Conservation (phyloP, 1,140 invertebrate genomes). For the Nymphalis io region DNA sequence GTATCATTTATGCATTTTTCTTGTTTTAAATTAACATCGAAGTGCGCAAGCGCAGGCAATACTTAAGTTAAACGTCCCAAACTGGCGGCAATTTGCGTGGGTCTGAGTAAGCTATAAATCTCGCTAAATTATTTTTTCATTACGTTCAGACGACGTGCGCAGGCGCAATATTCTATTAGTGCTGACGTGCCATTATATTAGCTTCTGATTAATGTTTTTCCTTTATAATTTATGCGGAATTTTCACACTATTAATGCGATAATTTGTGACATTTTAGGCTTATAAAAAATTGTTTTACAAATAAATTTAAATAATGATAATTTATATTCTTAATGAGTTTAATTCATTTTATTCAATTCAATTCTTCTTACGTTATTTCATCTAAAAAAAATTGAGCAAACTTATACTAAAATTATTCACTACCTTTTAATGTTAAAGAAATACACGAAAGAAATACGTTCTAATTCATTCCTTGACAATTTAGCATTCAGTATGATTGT, state of each 20-base stretch:
- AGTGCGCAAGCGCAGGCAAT: conserved; percentile 60
- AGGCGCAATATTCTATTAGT: conserved; percentile 71
- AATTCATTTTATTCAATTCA: no score
- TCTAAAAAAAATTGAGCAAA: no score
- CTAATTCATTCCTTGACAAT: neutral
- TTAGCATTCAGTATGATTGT: conserved; percentile 28
- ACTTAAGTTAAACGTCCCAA: conserved; percentile 76
- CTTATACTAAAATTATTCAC: no score
- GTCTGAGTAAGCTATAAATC: conserved; percentile 78
- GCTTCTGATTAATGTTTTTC: conserved; percentile 42
- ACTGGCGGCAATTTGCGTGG: conserved; percentile 65
- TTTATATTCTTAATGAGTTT: no score
- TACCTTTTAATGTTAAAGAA: no score
- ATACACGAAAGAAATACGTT: no score
- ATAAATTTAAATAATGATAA: no score
- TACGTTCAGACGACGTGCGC: conserved; percentile 38
- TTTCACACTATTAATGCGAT: conserved; percentile 13
- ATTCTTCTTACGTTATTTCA: no score
- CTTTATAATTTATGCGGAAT: neutral
- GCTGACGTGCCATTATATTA: conserved; percentile 46
- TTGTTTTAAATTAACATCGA: conserved; percentile 58
- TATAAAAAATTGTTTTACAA: no score
- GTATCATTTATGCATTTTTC: conserved; percentile 34
- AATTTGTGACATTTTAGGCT: no score
- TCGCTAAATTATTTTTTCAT: conserved; percentile 75